These are phyloP conservation scores for Gracilinanus agilis DNA, from an alignment of 2,113 vertebrate genomes.

Conservation along the genomic window DNA sequence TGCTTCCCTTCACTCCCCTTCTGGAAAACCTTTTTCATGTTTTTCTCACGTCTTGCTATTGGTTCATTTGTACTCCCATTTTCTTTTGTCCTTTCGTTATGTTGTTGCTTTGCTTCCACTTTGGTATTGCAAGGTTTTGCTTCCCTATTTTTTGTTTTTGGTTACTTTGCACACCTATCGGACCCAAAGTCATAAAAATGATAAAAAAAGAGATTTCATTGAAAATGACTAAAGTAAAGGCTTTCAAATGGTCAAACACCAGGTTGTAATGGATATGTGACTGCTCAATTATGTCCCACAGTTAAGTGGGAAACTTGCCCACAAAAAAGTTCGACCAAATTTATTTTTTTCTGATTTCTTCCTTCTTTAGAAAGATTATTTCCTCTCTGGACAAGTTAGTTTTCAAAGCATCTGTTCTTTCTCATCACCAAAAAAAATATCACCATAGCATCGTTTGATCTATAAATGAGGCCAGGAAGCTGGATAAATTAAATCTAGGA, in stretches of 20 bases:
- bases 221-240: background rate
- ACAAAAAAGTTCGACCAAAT: background rate
- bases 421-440: conserved; percentile 1
- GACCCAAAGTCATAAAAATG: background rate
- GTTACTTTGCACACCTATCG: background rate
- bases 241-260: background rate
- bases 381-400: background rate
- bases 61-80: background rate
- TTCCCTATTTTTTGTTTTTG: background rate
- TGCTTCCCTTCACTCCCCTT: background rate
- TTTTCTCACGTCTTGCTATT: background rate
- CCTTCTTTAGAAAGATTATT: background rate
- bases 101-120: background rate
- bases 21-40: background rate
- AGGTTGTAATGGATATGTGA: background rate
- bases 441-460: background rate
- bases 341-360: background rate
- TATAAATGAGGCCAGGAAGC: background rate
- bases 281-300: background rate
- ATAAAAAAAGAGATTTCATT: no score
- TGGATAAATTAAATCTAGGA: background rate
- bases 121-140: background rate
- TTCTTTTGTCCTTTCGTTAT: background rate
- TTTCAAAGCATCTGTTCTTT: background rate
- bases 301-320: background rate